phyloP scores from a whole-genome alignment of 2,888 invertebrate species.

The Cataglyphis livida region DNA sequence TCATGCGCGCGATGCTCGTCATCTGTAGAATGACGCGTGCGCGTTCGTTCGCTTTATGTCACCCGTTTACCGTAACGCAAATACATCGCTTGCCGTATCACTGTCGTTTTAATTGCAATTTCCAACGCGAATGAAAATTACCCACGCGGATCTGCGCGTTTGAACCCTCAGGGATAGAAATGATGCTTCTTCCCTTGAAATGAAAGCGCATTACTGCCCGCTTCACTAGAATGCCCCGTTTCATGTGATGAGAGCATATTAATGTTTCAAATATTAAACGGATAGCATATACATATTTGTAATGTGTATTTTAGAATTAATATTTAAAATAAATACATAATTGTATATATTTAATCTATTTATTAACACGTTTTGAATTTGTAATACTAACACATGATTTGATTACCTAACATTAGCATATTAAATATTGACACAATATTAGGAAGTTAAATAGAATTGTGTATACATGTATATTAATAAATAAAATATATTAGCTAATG shows the following conservation, averaged over 20 bases:
- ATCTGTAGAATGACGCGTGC: conserved; percentile 9
- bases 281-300: background rate
- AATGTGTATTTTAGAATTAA: background rate
- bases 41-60: conserved; percentile 36
- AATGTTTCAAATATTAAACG: conserved; percentile 13
- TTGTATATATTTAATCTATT: background rate
- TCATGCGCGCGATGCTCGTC: conserved; percentile 31
- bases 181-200: conserved; percentile 24
- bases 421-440: conserved; percentile 6
- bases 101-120: conserved; percentile 48
- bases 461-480: background rate
- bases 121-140: conserved; percentile 44
- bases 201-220: conserved; percentile 18
- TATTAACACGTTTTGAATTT: conserved; percentile 9
- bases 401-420: conserved; percentile 7
- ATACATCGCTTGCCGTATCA: conserved; percentile 37
- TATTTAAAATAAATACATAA: conserved; percentile 21
- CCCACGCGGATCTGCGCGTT: conserved; percentile 23
- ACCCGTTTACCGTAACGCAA: conserved; percentile 20
- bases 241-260: conserved; percentile 16
- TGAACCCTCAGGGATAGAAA: conserved; percentile 36
- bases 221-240: background rate
- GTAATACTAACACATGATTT: conserved; percentile 21
- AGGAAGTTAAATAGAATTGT: background rate
- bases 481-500: background rate